phyloP scores from a whole-genome alignment of 2,797 vertebrate genomes.

The Limnodromus scolopaceus region DNA sequence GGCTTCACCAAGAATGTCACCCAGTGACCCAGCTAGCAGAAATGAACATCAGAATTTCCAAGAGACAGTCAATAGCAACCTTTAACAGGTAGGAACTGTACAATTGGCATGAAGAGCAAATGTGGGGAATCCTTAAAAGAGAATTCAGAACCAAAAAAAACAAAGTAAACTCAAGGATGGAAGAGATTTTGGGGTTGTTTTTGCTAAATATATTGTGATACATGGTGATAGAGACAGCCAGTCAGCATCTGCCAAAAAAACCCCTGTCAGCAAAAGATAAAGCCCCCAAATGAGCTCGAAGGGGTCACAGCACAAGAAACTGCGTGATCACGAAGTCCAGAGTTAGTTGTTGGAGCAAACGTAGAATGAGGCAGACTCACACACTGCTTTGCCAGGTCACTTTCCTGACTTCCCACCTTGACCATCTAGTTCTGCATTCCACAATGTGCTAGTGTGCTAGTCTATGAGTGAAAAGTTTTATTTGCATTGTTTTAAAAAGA shows the following conservation, averaged over 20 bases:
- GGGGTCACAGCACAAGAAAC: not conserved
- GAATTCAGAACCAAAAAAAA: not conserved
- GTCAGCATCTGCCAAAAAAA: not conserved
- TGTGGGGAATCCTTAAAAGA: not conserved
- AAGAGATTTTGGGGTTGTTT: not conserved
- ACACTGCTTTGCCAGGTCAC: not conserved
- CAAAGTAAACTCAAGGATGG: not conserved
- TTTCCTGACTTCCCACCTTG: not conserved
- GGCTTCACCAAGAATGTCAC: not conserved
- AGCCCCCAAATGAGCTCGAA: not conserved
- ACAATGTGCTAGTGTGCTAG: not conserved
- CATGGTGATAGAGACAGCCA: not conserved
- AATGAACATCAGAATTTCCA: not conserved
- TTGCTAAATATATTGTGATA: not conserved
- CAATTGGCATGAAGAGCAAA: not conserved
- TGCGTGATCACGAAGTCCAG: not conserved
- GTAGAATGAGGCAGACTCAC: not conserved
- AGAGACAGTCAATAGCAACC: not conserved
- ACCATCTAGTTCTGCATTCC: not conserved
- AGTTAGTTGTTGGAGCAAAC: not conserved
- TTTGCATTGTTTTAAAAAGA: not conserved
- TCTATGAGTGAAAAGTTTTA: not conserved
- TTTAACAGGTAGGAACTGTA: not conserved
- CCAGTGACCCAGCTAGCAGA: not conserved
- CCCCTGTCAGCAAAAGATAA: not conserved